phyloP scores from a whole-genome alignment of 2,888 invertebrate species.

The Stramonita haemastoma region DNA sequence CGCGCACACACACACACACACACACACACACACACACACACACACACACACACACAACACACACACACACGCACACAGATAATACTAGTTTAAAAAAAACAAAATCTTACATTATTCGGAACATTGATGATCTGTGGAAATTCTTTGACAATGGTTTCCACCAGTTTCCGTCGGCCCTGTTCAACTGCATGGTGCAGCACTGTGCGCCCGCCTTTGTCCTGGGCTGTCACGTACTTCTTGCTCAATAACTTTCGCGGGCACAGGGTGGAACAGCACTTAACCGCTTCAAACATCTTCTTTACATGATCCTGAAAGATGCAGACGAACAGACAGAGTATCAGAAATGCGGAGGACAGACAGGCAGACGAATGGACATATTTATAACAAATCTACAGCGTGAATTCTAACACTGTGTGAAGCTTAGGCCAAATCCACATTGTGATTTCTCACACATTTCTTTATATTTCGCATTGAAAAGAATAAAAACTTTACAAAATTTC shows the following conservation, averaged over 20 bases:
- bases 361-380: not conserved
- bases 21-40: not conserved
- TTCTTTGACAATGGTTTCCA: constrained; percentile 64
- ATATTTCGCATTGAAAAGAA: too few species aligned
- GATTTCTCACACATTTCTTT: too few species aligned
- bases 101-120: constrained; percentile 66
- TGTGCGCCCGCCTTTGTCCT: constrained; percentile 72
- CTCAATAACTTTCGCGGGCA: constrained; percentile 64
- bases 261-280: constrained; percentile 62
- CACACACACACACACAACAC: not conserved
- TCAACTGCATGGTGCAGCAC: constrained; percentile 73
- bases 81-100: not conserved
- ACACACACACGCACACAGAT: not conserved
- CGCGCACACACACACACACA: not conserved
- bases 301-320: constrained; percentile 59
- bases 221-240: constrained; percentile 62
- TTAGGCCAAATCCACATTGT: too few species aligned
- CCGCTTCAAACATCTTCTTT: constrained; percentile 62
- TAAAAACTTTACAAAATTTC: too few species aligned
- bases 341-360: not conserved
- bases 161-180: constrained; percentile 61
- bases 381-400: too few species aligned
- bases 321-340: not conserved
- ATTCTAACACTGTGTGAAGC: too few species aligned
- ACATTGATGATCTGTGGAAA: constrained; percentile 67